Percentiles rank a stretch among this genome's conserved stretches.
Evolutionary conservation across 2,888 invertebrate species (phyloP).

Genomic region (Agonum fuliginosum): DNA sequence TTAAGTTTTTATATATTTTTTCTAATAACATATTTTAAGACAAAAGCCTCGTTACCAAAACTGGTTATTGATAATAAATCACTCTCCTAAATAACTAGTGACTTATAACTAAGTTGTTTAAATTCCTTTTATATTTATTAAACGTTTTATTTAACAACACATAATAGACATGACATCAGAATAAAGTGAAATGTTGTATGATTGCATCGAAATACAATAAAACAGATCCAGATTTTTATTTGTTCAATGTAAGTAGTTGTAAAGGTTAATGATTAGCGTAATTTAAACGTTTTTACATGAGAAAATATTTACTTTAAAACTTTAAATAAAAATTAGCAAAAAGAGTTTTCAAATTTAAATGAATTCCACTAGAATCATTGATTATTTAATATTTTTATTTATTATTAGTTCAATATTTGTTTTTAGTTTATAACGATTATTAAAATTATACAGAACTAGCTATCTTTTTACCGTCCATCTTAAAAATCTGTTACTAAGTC

Average conservation of each 20-base stretch:
- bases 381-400: no score
- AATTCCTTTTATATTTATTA: neutral
- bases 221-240: neutral
- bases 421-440: no score
- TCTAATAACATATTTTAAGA: neutral
- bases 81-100: neutral
- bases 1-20: conserved; percentile 17
- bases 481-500: no score
- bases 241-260: no score
- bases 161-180: neutral
- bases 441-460: no score
- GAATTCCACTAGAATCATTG: no score
- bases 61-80: conserved; percentile 11
- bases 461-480: no score
- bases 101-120: neutral
- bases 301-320: no score
- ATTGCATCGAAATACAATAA: neutral
- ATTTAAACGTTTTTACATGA: no score
- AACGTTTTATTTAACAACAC: neutral
- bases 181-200: neutral
- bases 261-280: neutral
- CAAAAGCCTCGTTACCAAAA: neutral
- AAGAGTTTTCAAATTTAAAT: no score
- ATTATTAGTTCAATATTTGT: no score
- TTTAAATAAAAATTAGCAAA: no score